Conservation (phyloP, 92 coral and sea anemone genomes). For the Porites cylindrica region DNA sequence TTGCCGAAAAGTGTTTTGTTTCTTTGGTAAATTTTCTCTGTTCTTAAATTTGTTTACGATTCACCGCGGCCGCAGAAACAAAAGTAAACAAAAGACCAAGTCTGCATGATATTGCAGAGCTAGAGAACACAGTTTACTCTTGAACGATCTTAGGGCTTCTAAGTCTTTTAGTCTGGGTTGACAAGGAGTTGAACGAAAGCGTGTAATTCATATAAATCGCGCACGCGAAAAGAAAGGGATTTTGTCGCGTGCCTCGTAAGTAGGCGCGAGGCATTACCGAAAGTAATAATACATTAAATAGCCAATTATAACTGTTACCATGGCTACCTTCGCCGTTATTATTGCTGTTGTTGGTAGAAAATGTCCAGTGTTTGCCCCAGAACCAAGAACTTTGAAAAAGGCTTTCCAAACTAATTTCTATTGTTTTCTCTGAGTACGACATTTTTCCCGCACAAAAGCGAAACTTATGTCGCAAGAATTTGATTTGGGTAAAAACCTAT, state of each 20-base stretch:
- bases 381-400: neutral
- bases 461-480: neutral
- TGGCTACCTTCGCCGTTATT: neutral
- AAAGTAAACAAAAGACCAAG: neutral
- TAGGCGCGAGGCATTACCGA: constrained; percentile 9
- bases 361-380: neutral
- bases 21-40: neutral
- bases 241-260: neutral
- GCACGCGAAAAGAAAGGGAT: neutral
- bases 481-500: constrained; percentile 24
- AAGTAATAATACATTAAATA: neutral
- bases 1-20: neutral
- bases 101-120: neutral
- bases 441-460: constrained; percentile 12
- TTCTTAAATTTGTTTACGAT: neutral
- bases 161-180: neutral
- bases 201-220: neutral
- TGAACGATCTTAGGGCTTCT: neutral
- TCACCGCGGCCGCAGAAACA: neutral
- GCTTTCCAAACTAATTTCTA: neutral
- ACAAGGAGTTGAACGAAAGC: too few relatives aligned
- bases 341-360: neutral
- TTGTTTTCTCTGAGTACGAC: neutral
- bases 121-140: neutral
- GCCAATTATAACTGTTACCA: constrained; percentile 2